Percentiles rank a stretch among this genome's conserved stretches.
Evolutionary conservation across 1,140 invertebrate species (phyloP).

Genomic region (Drosophila eugracilis): DNA sequence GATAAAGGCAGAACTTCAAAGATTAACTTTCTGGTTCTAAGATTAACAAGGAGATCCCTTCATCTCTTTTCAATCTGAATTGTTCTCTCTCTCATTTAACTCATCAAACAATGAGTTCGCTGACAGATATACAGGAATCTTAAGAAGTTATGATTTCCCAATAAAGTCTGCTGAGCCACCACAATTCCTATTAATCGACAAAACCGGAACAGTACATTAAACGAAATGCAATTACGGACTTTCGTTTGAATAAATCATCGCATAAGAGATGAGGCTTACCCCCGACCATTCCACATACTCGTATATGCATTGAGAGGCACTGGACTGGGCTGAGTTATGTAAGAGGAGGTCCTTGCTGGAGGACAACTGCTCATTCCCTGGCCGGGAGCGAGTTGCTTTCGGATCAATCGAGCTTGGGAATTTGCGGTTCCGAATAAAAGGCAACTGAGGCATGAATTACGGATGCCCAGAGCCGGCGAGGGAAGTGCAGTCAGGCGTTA

Average conservation of each 20-base stretch:
- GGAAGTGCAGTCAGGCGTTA: conserved; percentile 68
- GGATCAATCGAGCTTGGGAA: conserved; percentile 69
- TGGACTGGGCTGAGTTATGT: conserved; percentile 33
- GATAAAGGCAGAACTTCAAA: conserved; percentile 20
- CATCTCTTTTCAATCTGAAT: conserved; percentile 4
- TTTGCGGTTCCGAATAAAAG: conserved; percentile 60
- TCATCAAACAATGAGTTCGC: neutral
- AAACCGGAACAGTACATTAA: conserved; percentile 22
- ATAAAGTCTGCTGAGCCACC: neutral
- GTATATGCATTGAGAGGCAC: conserved; percentile 25
- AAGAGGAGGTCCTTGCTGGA: conserved; percentile 10
- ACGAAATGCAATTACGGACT: conserved; percentile 39
- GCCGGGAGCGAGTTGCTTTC: neutral
- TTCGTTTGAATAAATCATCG: conserved; percentile 43
- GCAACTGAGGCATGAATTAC: conserved; percentile 65
- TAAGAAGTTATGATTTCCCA: neutral
- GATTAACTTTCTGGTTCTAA: conserved; percentile 10
- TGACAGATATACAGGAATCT: neutral
- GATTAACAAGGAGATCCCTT: conserved; percentile 1
- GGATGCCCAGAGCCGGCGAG: conserved; percentile 26
- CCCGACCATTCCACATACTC: neutral
- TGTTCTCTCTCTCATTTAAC: neutral
- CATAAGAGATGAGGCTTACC: conserved; percentile 25
- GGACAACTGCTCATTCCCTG: conserved; percentile 45
- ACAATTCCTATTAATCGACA: neutral